A percentile compares a stretch with the other conserved stretches of the same genome.
Evolutionary conservation across 2,888 invertebrate genomes (phyloP).

Genomic region (Andrena haemorrhoa): DNA sequence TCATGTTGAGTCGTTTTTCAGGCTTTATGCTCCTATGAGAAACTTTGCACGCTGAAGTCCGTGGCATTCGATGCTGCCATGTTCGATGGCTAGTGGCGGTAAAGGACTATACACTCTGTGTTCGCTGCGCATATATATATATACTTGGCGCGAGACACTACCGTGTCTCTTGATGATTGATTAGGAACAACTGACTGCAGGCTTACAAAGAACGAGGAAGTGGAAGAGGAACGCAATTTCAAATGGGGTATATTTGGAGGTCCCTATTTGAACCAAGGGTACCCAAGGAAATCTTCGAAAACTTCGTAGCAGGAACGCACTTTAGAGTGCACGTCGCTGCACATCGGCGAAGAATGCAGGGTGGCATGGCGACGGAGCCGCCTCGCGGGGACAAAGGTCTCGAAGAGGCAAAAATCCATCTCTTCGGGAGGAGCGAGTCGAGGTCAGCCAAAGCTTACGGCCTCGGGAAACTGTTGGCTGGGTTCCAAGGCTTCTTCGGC

Average conservation of each 20-base stretch:
- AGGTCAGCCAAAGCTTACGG: conserved; percentile 74
- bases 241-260: not conserved
- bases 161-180: too few species aligned
- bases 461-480: conserved; percentile 68
- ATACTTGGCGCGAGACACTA: too few species aligned
- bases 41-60: not conserved
- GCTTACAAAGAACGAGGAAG: not conserved
- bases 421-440: conserved; percentile 60
- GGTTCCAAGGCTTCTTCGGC: conserved; percentile 69
- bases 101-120: too few species aligned
- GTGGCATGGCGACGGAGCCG: not conserved
- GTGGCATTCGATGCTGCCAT: not conserved
- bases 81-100: not conserved
- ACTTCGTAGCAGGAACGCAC: conserved; percentile 5
- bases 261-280: not conserved
- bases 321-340: conserved; percentile 3
- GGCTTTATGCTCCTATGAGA: not conserved
- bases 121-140: too few species aligned
- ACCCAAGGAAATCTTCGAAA: not conserved
- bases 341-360: conserved; percentile 3
- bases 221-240: not conserved
- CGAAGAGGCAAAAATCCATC: conserved; percentile 64
- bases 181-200: not conserved
- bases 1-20: conserved; percentile 10
- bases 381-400: conserved; percentile 28